Percentiles rank a stretch among this genome's conserved stretches.
These are phyloP conservation scores for Galagoides demidoff DNA, from an alignment of 2,797 vertebrate species.

Conservation along the genomic window DNA sequence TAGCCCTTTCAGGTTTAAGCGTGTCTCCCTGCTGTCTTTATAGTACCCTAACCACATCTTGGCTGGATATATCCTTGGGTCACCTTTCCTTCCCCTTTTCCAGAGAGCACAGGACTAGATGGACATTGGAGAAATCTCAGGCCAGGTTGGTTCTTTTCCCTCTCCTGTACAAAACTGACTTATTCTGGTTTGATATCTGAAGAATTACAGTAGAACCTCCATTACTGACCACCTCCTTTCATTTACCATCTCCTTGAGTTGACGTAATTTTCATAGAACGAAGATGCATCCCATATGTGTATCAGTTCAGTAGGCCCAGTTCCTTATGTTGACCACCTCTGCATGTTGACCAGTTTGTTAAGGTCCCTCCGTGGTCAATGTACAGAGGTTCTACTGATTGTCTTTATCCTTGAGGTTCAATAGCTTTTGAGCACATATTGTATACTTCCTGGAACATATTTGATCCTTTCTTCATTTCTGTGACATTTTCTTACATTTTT, in stretches of 20 bases:
- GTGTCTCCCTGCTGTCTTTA: not conserved
- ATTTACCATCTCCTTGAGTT: no score
- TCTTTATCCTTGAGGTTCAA: constrained; percentile 36
- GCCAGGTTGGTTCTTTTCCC: not conserved
- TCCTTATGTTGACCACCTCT: no score
- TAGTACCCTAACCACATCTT: not conserved
- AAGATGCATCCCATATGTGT: no score
- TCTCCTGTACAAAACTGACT: not conserved
- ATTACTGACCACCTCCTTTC: no score
- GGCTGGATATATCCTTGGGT: not conserved
- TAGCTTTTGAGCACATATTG: constrained; percentile 22
- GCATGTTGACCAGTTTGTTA: no score
- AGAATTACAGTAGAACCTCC: not conserved
- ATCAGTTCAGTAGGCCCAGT: no score
- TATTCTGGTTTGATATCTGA: constrained; percentile 24
- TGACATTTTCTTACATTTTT: not conserved
- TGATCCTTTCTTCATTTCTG: not conserved
- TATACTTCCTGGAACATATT: constrained; percentile 11
- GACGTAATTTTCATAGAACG: no score
- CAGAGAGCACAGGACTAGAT: not conserved
- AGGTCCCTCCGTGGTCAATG: no score
- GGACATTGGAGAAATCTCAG: not conserved
- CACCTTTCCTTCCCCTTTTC: not conserved
- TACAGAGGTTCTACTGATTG: not conserved
- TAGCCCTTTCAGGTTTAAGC: not conserved